A percentile compares a stretch with the other conserved stretches of the same genome.
phyloP scores from a whole-genome alignment of 1,140 invertebrate genomes.

The Calephelis nemesis region DNA sequence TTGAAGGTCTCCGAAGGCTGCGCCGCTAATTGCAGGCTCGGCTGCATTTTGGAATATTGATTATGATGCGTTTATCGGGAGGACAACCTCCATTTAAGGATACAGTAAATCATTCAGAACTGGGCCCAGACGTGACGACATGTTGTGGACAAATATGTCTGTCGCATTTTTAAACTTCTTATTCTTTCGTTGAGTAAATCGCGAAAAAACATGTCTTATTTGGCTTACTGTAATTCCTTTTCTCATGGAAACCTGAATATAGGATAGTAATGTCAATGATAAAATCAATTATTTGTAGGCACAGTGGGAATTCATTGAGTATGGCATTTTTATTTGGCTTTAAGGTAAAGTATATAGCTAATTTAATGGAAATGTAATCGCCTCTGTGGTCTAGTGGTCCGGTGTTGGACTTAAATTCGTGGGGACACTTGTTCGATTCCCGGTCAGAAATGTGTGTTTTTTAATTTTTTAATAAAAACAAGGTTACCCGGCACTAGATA shows the following conservation, averaged over 20 bases:
- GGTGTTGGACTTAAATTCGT: no score
- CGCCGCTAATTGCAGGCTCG: conserved; percentile 70
- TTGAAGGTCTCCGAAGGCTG: conserved; percentile 72
- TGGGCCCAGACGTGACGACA: conserved; percentile 66
- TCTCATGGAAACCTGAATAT: conserved; percentile 18
- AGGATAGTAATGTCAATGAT: conserved; percentile 20
- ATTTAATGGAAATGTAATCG: conserved; percentile 10
- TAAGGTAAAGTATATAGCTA: conserved; percentile 9
- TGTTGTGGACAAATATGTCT: conserved; percentile 70
- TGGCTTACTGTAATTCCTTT: conserved; percentile 21
- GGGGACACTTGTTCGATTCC: no score
- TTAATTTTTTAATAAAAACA: no score
- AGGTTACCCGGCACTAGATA: no score
- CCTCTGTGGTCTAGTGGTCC: no score
- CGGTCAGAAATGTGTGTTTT: no score
- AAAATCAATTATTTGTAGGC: conserved; percentile 19
- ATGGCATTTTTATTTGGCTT: conserved; percentile 5
- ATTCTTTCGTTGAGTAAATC: conserved; percentile 54
- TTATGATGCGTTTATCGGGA: conserved; percentile 75
- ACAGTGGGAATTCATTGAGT: conserved; percentile 8
- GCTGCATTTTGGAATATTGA: conserved; percentile 78
- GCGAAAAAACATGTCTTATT: conserved; percentile 19
- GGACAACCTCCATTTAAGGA: conserved; percentile 70
- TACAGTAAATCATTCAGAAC: conserved; percentile 72
- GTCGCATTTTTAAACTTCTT: conserved; percentile 63